These are phyloP conservation scores for Falco punctatus DNA, from an alignment of 2,113 vertebrate species.

Conservation along the genomic window DNA sequence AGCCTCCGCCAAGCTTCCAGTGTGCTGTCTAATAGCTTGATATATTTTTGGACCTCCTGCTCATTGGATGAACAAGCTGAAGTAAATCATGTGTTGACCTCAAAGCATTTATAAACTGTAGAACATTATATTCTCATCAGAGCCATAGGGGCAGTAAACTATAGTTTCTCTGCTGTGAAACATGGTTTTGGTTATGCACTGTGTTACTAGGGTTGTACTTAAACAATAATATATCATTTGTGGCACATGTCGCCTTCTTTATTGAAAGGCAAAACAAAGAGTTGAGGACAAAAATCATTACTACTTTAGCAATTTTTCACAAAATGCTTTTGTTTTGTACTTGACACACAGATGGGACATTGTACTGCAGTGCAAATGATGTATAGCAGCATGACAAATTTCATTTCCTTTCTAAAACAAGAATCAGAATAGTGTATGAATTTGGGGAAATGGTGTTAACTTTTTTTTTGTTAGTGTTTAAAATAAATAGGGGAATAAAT, in stretches of 20 bases:
- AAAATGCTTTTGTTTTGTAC: conserved; percentile 95
- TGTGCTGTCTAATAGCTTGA: conserved; percentile 85
- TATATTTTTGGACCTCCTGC: conserved; percentile 87
- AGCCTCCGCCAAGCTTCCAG: conserved; percentile 78
- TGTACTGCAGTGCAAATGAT: conserved; percentile 85
- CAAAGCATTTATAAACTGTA: conserved; percentile 91
- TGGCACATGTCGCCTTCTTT: conserved; percentile 92
- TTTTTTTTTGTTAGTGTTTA: conserved; percentile 18
- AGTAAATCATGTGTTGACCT: conserved; percentile 97
- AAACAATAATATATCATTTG: conserved; percentile 93
- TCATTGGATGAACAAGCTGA: conserved; percentile 87
- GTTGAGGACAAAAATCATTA: conserved; percentile 98
- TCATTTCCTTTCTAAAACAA: conserved; percentile 84
- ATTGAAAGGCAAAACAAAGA: conserved; percentile 99
- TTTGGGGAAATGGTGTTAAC: conserved; percentile 69
- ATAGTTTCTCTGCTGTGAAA: conserved; percentile 91
- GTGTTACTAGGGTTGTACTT: conserved; percentile 82
- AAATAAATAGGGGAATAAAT: conserved; percentile 21
- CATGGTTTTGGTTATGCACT: conserved; percentile 95
- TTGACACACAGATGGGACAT: conserved; percentile 85
- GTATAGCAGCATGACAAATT: conserved; percentile 89
- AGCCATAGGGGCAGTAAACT: conserved; percentile 91
- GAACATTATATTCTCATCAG: conserved; percentile 96
- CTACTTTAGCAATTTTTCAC: conserved; percentile 97
- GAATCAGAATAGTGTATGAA: conserved; percentile 78